phyloP scores from a whole-genome alignment of 2,113 vertebrate genomes.

The Cardinalis cardinalis region DNA sequence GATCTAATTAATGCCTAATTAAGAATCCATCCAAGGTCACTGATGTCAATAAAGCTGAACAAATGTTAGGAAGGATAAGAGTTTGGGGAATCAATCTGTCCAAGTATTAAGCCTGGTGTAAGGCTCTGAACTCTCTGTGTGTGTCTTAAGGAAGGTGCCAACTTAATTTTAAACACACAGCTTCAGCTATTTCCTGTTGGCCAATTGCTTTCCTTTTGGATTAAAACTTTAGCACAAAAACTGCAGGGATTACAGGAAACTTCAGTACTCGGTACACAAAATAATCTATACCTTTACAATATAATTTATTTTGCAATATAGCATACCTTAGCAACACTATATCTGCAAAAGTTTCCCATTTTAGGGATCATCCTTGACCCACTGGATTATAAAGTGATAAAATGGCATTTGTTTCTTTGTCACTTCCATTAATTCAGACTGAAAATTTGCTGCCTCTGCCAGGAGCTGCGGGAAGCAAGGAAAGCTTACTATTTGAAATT shows the following conservation, averaged over 20 bases:
- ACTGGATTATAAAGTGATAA: neutral
- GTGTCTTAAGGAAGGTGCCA: neutral
- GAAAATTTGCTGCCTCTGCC: neutral
- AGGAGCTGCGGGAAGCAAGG: neutral
- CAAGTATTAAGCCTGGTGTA: neutral
- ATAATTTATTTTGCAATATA: neutral
- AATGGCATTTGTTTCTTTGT: neutral
- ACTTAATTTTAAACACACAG: neutral
- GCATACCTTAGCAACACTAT: neutral
- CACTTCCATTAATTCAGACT: neutral
- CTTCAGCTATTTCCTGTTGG: neutral
- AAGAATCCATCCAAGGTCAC: neutral
- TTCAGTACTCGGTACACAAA: neutral
- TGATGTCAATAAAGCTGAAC: neutral
- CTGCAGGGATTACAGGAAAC: neutral
- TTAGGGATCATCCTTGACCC: neutral
- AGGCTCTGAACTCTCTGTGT: neutral
- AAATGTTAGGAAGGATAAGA: neutral
- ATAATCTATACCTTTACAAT: neutral
- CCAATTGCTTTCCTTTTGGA: neutral
- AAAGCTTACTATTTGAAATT: neutral
- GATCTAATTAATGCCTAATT: slow-evolving; percentile 4
- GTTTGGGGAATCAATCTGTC: neutral
- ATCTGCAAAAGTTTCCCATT: neutral
- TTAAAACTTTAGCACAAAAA: neutral